Conservation (phyloP, 2,113 vertebrate genomes). For the pig (Sus scrofa) region T2T-Sscrofa CM000812.6:39951001-39951500, state of each 20-base stretch:
- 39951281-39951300: not conserved
- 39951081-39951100: not conserved
- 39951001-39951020: not conserved
- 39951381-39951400: no score
- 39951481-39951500: not conserved
- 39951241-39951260: not conserved
- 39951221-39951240: slow-evolving; percentile 4
- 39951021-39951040: not conserved
- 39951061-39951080: slow-evolving; percentile 32
- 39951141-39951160: not conserved
- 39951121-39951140: slow-evolving; percentile 4
- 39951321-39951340: no score
- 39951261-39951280: slow-evolving; percentile 38
- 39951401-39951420: not conserved
- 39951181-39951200: not conserved
- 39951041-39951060: slow-evolving; percentile 18
- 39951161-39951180: not conserved
- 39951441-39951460: not conserved
- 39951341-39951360: no score
- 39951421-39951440: not conserved
- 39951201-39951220: not conserved
- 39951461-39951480: not conserved
- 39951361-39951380: no score
- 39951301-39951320: no score
- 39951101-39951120: slow-evolving; percentile 10